Base-by-base conservation (phyloP, 2,888 invertebrate species). In the Sipha maydis region DNA sequence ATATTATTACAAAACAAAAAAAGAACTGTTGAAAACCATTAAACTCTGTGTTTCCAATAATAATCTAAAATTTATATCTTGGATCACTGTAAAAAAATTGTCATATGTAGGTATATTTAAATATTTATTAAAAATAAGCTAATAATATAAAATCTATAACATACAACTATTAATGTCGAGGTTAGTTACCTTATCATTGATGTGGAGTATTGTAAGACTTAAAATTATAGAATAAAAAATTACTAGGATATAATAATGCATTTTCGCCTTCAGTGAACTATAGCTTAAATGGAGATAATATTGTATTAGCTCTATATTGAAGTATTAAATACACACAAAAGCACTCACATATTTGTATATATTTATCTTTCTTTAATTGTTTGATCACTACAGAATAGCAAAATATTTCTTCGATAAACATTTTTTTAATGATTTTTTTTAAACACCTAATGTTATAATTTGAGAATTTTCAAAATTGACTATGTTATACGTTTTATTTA, bases 241-340 rank as follows among this genome's bases (percentile, higher is more conserved):
- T 75, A 38, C 75, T 17, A n/a, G 75, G 21, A 71, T n/a, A 76
- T 84, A 61, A 84, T 76, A 67, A 76, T 75, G 84, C 28, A 61
- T 19, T 84, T 76, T 67, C 9, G 28, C 83, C 83, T 17, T 14
- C 48, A 73, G 73, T 73, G 7, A 25, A 71, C 34, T 14, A 71
- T 83, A 48, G 69, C 48, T 83, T 9, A 9, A 28, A 76, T 11
- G 21, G 11, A 76, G 41, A 76, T 84, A 76, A 41, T 76, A 84
- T 84, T 84, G 76, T 61, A 61, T 76, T 61, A 7, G 14, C 28
- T 84, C 67, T 41, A 41, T 76, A 56, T 67, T 28, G 61, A 28
- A 41, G 28, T 61, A 38, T 14, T 4, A 67, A 84, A 84, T 67
- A 61, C 25, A 61, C 25, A 25, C 3, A 0, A 1, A 56, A 19